These are phyloP conservation scores for Penaeus indicus DNA, from an alignment of 1,140 invertebrate genomes.

Conservation along the genomic window DNA sequence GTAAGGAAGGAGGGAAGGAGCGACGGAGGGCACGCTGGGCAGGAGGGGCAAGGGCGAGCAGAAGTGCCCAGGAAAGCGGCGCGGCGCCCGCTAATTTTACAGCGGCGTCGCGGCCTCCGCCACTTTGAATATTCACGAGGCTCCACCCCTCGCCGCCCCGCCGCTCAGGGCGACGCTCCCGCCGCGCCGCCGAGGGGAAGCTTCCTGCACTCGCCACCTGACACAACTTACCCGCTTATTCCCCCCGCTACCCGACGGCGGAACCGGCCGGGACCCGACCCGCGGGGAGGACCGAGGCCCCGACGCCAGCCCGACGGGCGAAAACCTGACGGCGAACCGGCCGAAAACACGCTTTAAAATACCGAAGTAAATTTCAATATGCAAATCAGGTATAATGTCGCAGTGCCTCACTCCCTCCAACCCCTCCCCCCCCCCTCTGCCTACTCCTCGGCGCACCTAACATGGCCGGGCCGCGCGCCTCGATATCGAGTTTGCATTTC, in stretches of 20 bases:
- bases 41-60: constrained; percentile 7
- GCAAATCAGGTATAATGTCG: constrained; percentile 9
- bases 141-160: not conserved
- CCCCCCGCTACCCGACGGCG: too few species aligned
- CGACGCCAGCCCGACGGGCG: too few species aligned
- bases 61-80: not conserved
- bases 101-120: not conserved
- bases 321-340: too few species aligned
- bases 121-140: constrained; percentile 18
- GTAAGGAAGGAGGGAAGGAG: constrained; percentile 3
- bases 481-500: too few species aligned
- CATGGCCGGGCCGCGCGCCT: too few species aligned
- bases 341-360: too few species aligned
- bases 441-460: too few species aligned
- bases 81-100: constrained; percentile 3
- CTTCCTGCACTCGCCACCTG: too few species aligned
- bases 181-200: too few species aligned
- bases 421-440: not conserved
- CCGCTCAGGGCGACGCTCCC: not conserved
- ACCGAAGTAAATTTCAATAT: constrained; percentile 14
- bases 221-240: too few species aligned
- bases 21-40: not conserved
- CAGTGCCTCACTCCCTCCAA: not conserved
- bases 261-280: too few species aligned
- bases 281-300: too few species aligned